A percentile compares a stretch with the other conserved stretches of the same genome.
Evolutionary conservation across 1,140 invertebrate species (phyloP).

Genomic region (Centruroides sculpturatus): DNA sequence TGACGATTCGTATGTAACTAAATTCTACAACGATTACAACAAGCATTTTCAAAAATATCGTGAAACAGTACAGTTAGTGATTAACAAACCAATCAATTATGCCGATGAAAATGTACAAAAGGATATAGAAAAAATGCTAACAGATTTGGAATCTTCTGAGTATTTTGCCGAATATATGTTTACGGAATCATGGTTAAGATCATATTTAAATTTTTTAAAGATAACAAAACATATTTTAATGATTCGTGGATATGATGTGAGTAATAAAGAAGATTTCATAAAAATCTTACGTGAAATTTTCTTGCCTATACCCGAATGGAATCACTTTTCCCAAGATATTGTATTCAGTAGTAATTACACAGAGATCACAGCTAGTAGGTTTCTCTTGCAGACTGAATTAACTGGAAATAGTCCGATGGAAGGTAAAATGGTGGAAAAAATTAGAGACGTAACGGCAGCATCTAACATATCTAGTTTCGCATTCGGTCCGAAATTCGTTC

Average conservation of each 20-base stretch:
- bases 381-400: conserved; percentile 74
- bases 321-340: conserved; percentile 64
- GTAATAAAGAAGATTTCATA: conserved; percentile 56
- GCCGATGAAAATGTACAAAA: conserved; percentile 59
- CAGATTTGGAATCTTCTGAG: conserved; percentile 58
- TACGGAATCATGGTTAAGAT: conserved; percentile 78
- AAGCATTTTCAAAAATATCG: conserved; percentile 78
- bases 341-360: conserved; percentile 58
- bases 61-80: conserved; percentile 71
- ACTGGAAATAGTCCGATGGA: conserved; percentile 77
- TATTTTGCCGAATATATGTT: conserved; percentile 57
- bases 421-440: conserved; percentile 69
- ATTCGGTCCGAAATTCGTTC: conserved; percentile 86
- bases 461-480: conserved; percentile 70
- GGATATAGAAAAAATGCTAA: conserved; percentile 60
- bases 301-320: conserved; percentile 19
- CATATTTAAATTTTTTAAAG: conserved; percentile 60
- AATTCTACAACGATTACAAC: conserved; percentile 75
- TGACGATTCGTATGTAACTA: conserved; percentile 73
- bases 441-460: conserved; percentile 57
- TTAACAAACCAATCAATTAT: conserved; percentile 68
- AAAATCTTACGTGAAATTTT: conserved; percentile 49
- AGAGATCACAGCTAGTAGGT: conserved; percentile 65
- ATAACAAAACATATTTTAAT: conserved; percentile 47
- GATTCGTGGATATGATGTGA: conserved; percentile 49